Base-by-base conservation (phyloP, 64 coral and sea anemone species). In the Stichodactyla mertensii region DNA sequence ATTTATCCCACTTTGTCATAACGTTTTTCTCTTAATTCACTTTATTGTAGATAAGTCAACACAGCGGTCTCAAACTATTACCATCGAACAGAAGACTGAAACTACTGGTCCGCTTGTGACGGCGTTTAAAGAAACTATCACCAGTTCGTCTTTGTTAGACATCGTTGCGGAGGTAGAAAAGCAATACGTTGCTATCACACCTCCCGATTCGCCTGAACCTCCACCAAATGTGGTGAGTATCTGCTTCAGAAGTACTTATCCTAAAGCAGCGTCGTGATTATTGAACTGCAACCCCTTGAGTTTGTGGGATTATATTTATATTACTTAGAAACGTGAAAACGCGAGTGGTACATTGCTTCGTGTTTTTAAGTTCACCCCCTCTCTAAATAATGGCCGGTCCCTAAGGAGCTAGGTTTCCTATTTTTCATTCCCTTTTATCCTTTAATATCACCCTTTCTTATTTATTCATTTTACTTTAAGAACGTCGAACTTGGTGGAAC, bases 131-230 rank as follows among this genome's bases (percentile, higher is more conserved):
- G 94, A 97, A 70, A 90, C 94, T 55, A 62, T 97, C 28, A 90
- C 94, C 12, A 82, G 90, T 66, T 87, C 88, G 6, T 89, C 89
- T n/a, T 52, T 87, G 78, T 85, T 90, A 15, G 88, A 85, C 16
- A 90, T 97, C 82, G 87, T 97, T 51, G 94, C 94, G 15, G 94
- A 97, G 61, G 91, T 97, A 4, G 94, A 97, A 77, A 97, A 93
- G 45, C 94, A 97, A 83, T 97, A 97, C 10, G 94, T 97, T 27
- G 94, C 94, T 4, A 97, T 93, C 45, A 97, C 94, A 20, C 94
- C 94, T 2, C 94, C 94, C 10, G 88, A 92, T 57, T 97, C 94
- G 1, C 94, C 94, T 55, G 91, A 93, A 70, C 94, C 94, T 15
- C 88, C 88, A 20, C 82, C 55, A 55, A 54, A 85, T 54, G 22